These are phyloP conservation scores for Chiloscyllium plagiosum DNA, from an alignment of 2,113 vertebrate species.

Conservation along the genomic window DNA sequence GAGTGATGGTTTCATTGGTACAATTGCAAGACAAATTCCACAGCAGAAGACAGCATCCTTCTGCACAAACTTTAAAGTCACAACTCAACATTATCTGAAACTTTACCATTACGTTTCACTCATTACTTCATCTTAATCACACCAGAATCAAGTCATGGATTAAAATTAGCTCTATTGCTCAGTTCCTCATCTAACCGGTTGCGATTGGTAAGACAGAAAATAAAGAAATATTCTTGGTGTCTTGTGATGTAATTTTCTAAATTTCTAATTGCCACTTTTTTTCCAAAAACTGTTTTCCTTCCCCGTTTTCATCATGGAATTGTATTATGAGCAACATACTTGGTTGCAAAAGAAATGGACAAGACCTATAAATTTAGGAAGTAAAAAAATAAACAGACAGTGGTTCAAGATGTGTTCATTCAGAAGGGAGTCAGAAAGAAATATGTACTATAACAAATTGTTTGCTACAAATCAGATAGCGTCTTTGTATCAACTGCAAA, in stretches of 20 bases:
- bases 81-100: not conserved
- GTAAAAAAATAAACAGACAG: not conserved
- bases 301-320: not conserved
- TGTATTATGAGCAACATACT: not conserved
- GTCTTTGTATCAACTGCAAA: conserved; percentile 4
- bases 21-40: not conserved
- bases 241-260: not conserved
- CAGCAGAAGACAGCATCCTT: not conserved
- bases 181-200: not conserved
- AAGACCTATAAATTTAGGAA: not conserved
- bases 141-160: not conserved
- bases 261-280: not conserved
- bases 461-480: conserved; percentile 9
- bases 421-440: not conserved
- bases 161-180: not conserved
- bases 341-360: not conserved
- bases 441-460: not conserved
- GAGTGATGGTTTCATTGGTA: not conserved
- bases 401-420: not conserved
- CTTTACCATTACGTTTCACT: not conserved
- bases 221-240: not conserved
- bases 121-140: not conserved
- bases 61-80: not conserved
- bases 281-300: not conserved
- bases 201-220: not conserved